Conservation (phyloP, 2,888 invertebrate genomes). For the Acronicta aceris region DNA sequence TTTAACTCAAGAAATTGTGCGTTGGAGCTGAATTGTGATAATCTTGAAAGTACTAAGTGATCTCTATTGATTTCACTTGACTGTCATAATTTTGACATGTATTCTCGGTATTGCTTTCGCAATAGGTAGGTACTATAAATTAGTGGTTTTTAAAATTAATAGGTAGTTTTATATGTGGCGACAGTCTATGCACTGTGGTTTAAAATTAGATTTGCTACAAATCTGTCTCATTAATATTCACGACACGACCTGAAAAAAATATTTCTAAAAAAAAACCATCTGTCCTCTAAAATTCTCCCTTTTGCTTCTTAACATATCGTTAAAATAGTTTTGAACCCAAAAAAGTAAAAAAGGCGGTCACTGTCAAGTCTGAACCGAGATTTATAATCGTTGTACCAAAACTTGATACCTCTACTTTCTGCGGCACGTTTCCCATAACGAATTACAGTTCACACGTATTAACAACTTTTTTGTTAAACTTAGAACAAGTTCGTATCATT, state of each 20-base stretch:
- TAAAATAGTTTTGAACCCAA: slow-evolving; percentile 53
- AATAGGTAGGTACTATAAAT: neutral
- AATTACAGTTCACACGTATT: slow-evolving; percentile 54
- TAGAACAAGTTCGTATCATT: slow-evolving; percentile 18
- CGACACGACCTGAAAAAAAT: slow-evolving; percentile 3
- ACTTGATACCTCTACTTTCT: slow-evolving; percentile 47
- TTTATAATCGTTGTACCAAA: slow-evolving; percentile 48
- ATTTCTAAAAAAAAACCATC: neutral
- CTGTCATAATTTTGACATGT: slow-evolving; percentile 9
- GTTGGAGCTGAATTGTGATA: slow-evolving; percentile 33
- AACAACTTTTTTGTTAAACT: slow-evolving; percentile 40
- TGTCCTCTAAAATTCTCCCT: slow-evolving; percentile 15
- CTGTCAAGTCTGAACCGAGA: slow-evolving; percentile 28
- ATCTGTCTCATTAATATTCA: slow-evolving; percentile 1
- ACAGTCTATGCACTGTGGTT: neutral
- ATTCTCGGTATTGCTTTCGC: neutral
- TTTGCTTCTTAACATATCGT: slow-evolving; percentile 47
- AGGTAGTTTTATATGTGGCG: too few relatives aligned
- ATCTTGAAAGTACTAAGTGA: neutral
- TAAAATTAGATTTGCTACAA: neutral
- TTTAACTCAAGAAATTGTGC: slow-evolving; percentile 41
- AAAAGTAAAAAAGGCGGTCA: slow-evolving; percentile 39
- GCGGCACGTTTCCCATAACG: slow-evolving; percentile 51
- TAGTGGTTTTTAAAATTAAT: neutral
- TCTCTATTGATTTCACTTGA: slow-evolving; percentile 9